Conservation (phyloP, 2,888 invertebrate genomes). For the Monochamus alternatus region DNA sequence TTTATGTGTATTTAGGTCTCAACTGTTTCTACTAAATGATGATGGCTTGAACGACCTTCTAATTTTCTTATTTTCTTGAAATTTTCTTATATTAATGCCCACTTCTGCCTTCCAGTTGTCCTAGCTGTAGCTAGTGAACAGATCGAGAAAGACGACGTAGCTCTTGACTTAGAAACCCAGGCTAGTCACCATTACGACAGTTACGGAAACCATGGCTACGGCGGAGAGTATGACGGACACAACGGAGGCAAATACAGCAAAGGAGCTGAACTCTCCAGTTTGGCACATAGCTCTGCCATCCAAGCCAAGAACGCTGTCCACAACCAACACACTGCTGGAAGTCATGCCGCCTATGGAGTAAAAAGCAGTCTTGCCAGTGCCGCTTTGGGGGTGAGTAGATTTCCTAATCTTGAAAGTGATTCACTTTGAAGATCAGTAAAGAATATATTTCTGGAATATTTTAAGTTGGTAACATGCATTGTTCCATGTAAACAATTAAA, state of each 20-base stretch:
- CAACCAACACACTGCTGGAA: conserved; percentile 80
- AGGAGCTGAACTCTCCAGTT: conserved; percentile 78
- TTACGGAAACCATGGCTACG: conserved; percentile 1
- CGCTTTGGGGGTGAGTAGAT: conserved; percentile 70
- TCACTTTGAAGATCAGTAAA: neutral
- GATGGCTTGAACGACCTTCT: neutral
- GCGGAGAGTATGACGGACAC: neutral
- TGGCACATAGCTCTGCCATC: conserved; percentile 79
- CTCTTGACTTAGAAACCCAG: conserved; percentile 24
- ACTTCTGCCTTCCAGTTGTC: neutral
- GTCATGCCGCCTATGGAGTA: conserved; percentile 82
- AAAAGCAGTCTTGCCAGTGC: conserved; percentile 82
- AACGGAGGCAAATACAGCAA: conserved; percentile 72
- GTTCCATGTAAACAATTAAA: no score
- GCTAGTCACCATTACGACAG: conserved; percentile 16
- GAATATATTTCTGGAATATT: neutral
- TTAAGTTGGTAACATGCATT: no score
- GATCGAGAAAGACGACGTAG: conserved; percentile 5
- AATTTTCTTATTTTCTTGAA: neutral
- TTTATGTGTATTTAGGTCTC: no score
- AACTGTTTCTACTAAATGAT: no score
- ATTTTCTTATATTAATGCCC: neutral
- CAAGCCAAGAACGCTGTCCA: conserved; percentile 79
- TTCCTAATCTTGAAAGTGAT: neutral
- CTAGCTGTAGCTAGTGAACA: conserved; percentile 8